These are phyloP conservation scores for Synergus japonicus DNA, from an alignment of 2,888 invertebrate genomes.

Conservation along the genomic window DNA sequence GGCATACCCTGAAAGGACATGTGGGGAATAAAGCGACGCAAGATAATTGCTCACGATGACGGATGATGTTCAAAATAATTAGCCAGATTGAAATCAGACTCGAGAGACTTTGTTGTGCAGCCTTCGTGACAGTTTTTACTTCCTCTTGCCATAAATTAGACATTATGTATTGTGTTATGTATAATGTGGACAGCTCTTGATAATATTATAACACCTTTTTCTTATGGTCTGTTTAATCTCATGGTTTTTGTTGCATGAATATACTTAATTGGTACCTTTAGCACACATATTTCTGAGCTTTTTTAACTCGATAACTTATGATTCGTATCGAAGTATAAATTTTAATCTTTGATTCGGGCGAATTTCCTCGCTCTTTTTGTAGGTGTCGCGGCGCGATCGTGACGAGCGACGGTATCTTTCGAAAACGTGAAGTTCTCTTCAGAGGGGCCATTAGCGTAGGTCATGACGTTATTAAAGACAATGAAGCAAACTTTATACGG, in stretches of 20 bases:
- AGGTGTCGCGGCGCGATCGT: not conserved
- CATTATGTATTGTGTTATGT: not conserved
- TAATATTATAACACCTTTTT: not conserved
- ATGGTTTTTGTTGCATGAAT: too few relatives aligned
- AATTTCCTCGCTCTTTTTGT: not conserved
- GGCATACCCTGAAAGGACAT: too few relatives aligned
- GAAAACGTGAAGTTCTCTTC: constrained; percentile 46
- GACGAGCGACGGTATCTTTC: constrained; percentile 1
- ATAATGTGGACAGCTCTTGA: not conserved
- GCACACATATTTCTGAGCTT: too few relatives aligned
- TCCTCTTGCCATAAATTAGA: not conserved
- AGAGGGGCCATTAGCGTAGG: constrained; percentile 72
- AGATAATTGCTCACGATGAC: constrained; percentile 9
- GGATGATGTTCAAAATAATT: constrained; percentile 14
- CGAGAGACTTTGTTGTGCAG: not conserved
- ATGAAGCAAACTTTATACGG: constrained; percentile 77
- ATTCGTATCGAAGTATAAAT: not conserved
- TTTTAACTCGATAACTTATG: not conserved
- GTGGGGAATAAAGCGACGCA: not conserved
- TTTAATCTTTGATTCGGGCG: not conserved
- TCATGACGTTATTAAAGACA: constrained; percentile 77
- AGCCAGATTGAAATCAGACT: constrained; percentile 9
- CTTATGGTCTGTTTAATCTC: not conserved
- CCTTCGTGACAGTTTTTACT: constrained; percentile 5
- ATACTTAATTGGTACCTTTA: too few relatives aligned